These are phyloP conservation scores for Garra rufa DNA, from an alignment of 2,113 vertebrate genomes.

Conservation along the genomic window DNA sequence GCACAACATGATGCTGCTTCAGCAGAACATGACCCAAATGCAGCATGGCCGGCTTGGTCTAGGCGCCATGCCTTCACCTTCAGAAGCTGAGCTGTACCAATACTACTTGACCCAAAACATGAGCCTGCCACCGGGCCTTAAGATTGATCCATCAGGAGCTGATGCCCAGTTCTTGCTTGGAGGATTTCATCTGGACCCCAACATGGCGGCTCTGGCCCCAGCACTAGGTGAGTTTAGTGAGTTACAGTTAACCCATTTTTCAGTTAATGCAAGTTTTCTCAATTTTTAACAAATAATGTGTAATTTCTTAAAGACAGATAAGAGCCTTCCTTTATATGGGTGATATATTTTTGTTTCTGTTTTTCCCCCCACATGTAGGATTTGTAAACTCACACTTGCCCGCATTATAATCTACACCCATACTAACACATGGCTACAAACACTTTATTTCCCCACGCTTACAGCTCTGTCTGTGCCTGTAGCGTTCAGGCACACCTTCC, in stretches of 20 bases:
- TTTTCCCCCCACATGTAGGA: neutral
- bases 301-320: neutral
- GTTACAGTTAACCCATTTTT: too few relatives aligned
- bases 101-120: constrained; percentile 98
- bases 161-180: constrained; percentile 93
- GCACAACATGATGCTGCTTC: constrained; percentile 99
- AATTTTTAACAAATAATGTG: too few relatives aligned
- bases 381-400: neutral
- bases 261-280: too few relatives aligned
- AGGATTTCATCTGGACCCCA: constrained; percentile 92
- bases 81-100: constrained; percentile 97
- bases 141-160: constrained; percentile 86
- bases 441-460: neutral
- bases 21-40: constrained; percentile 96
- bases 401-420: neutral
- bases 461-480: constrained; percentile 14
- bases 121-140: constrained; percentile 89
- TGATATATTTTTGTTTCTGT: neutral
- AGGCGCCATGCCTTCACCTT: constrained; percentile 89
- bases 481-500: constrained; percentile 48
- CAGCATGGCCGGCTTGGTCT: constrained; percentile 91
- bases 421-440: neutral
- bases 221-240: constrained; percentile 86
- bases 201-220: constrained; percentile 88
- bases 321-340: too few relatives aligned